Conservation (phyloP, 64 coral and sea anemone species). For the Actinia tenebrosa region DNA sequence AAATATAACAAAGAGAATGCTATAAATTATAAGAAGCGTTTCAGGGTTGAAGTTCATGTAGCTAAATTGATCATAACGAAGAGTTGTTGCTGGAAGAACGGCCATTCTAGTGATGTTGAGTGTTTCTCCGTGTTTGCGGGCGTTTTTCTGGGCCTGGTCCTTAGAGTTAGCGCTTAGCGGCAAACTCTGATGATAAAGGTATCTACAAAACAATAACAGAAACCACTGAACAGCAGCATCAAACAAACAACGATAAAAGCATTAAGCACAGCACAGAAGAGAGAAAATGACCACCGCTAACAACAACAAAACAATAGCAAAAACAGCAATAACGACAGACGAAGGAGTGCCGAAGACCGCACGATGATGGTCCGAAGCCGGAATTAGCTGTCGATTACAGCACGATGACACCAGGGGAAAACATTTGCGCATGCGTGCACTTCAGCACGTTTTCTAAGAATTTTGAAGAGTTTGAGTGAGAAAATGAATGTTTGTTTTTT, state of each 20-base stretch:
- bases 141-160: too few species aligned
- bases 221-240: too few species aligned
- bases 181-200: too few species aligned
- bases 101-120: too few species aligned
- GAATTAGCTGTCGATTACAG: background rate
- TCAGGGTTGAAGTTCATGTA: background rate
- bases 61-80: background rate
- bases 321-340: background rate
- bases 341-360: background rate
- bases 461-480: too few species aligned
- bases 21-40: background rate
- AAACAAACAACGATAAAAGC: background rate
- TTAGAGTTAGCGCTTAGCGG: too few species aligned
- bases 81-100: too few species aligned
- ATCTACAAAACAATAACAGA: too few species aligned
- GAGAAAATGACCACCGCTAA: background rate
- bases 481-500: too few species aligned
- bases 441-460: too few species aligned
- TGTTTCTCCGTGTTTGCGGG: too few species aligned
- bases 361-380: background rate
- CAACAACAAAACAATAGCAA: background rate
- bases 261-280: background rate
- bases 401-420: background rate
- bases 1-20: background rate
- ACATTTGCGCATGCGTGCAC: too few species aligned